Evolutionary conservation across 2,797 vertebrate species (phyloP), one percentile per base, ranked within the genome.

Genomic region (Sphaeramia orbicularis): DNA sequence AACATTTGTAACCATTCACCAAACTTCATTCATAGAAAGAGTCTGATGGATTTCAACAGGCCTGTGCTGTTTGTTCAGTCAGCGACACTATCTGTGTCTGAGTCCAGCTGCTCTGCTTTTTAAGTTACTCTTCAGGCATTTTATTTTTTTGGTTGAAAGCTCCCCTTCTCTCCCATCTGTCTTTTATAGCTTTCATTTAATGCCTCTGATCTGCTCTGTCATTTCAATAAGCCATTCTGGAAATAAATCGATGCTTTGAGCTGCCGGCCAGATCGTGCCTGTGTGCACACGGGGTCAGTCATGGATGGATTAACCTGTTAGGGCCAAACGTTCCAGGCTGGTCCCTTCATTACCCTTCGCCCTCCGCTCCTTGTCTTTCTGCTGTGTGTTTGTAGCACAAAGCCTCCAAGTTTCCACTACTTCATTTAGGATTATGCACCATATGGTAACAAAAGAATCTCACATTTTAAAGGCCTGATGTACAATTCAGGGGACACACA

Each of bases 301-400:
- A 16, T 70, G 49, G 27, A 8, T 49, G 41, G 35, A 80, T 56
- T 36, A 71, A 44, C 62, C 50, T 55, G 40, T 18, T 48, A 4
- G 4, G 58, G 2, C 60, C 38, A 30, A 56, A 43, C 38, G 15
- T 21, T 56, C 40, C n/a, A 38, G 6, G 53, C 37, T 42, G 53
- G 53, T 27, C 14, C 12, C 53, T 21, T 56, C 53, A 42, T 21
- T 56, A 56, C 21, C n/a, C 53, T 30, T 21, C 15, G 38, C 53
- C 21, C 44, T 56, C 3, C 2, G 6, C 11, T 13, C 24, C 19
- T 38, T 18, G 19, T 55, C 37, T 40, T 41, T 56, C 54, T 56
- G 14, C 27, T 56, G 24, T 43, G 40, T 42, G 18, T 15, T 37
- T 19, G 37, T 21, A 16, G 19, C 37, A n/a, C 14, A 56, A 15